Conservation (phyloP, 2,888 invertebrate species). For the Mythimna impura region DNA sequence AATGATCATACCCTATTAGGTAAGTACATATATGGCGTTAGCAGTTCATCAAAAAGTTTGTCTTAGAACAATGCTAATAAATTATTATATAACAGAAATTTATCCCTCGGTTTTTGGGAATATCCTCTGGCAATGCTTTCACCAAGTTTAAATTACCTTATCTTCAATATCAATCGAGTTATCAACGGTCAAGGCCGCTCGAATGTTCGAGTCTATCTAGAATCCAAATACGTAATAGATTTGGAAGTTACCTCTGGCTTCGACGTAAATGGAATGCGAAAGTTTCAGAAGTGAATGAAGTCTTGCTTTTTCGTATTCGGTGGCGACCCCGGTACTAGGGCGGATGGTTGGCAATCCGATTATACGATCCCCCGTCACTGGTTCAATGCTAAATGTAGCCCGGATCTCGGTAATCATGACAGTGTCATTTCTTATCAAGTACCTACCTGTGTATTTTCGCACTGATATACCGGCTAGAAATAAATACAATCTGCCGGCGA, state of each 20-base stretch:
- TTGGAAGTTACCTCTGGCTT: slow-evolving; percentile 33
- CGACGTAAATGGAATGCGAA: slow-evolving; percentile 33
- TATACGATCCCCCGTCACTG: slow-evolving; percentile 72
- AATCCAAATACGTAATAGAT: slow-evolving; percentile 38
- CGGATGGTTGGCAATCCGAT: slow-evolving; percentile 72
- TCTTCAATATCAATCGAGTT: slow-evolving; percentile 42
- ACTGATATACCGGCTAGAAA: slow-evolving; percentile 25
- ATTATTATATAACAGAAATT: not conserved
- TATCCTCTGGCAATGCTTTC: slow-evolving; percentile 11
- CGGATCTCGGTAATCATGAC: slow-evolving; percentile 72
- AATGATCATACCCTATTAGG: too few species aligned
- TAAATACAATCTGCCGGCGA: slow-evolving; percentile 20
- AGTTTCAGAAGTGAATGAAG: slow-evolving; percentile 37
- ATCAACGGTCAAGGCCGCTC: slow-evolving; percentile 23
- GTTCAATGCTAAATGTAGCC: slow-evolving; percentile 60
- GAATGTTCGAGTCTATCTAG: slow-evolving; percentile 12
- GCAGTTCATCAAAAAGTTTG: too few species aligned
- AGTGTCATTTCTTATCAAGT: slow-evolving; percentile 67
- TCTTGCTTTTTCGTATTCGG: slow-evolving; percentile 40
- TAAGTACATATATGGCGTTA: too few species aligned
- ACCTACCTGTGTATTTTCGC: slow-evolving; percentile 47
- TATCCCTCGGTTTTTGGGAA: not conserved
- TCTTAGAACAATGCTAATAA: not conserved
- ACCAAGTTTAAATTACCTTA: slow-evolving; percentile 24
- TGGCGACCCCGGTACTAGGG: slow-evolving; percentile 55